These are phyloP conservation scores for Palythoa grandiflora DNA, from an alignment of 92 coral and sea anemone genomes.

Conservation along the genomic window DNA sequence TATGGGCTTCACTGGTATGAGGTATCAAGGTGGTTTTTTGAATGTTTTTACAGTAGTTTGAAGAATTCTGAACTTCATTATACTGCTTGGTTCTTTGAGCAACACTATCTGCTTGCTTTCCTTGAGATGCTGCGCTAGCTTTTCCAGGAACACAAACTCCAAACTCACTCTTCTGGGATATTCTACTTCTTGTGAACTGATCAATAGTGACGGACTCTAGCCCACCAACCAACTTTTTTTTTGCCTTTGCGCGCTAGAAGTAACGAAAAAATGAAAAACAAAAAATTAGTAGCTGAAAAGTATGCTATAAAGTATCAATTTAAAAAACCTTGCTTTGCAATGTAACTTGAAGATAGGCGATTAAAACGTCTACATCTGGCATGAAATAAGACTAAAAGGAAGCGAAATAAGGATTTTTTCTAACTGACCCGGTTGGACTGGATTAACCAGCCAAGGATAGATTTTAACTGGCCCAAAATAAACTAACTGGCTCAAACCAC, in stretches of 20 bases:
- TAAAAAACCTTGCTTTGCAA: not conserved
- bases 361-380: too few relatives aligned
- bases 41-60: not conserved
- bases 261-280: not conserved
- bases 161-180: not conserved
- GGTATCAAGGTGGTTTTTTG: not conserved
- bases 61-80: not conserved
- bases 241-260: not conserved
- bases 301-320: not conserved
- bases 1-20: not conserved
- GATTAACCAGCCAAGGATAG: too few relatives aligned
- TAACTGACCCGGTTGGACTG: too few relatives aligned
- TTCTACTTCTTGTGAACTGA: not conserved
- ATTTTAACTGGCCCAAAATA: too few relatives aligned
- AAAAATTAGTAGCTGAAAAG: not conserved
- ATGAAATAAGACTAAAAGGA: too few relatives aligned
- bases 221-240: not conserved
- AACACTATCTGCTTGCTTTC: not conserved
- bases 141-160: not conserved
- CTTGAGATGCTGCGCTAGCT: not conserved
- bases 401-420: too few relatives aligned
- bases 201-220: not conserved
- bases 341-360: too few relatives aligned
- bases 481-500: too few relatives aligned
- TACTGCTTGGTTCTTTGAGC: not conserved